A percentile compares a stretch with the other conserved stretches of the same genome.
These are phyloP conservation scores for Sinodicranocentrus sp. DNA, from an alignment of 2,888 invertebrate genomes.

Conservation along the genomic window DNA sequence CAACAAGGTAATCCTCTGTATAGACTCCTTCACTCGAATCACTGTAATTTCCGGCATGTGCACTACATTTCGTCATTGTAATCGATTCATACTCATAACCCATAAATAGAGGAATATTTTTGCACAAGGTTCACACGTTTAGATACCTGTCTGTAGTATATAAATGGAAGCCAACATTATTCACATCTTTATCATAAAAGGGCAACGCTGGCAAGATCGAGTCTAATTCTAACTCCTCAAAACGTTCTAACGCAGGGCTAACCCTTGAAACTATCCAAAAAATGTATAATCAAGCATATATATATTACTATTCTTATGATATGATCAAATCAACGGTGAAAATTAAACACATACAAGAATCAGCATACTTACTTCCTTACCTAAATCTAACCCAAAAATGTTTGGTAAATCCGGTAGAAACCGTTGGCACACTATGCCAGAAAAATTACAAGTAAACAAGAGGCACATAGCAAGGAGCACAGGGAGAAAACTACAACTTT, in stretches of 20 bases:
- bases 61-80: background rate
- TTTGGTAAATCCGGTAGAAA: constrained; percentile 49
- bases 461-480: constrained; percentile 7
- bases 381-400: constrained; percentile 48
- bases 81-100: no score
- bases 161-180: constrained; percentile 70
- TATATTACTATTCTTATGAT: no score
- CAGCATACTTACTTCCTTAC: constrained; percentile 27
- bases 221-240: constrained; percentile 73
- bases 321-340: background rate
- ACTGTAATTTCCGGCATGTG: constrained; percentile 5
- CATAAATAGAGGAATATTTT: no score
- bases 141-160: constrained; percentile 68
- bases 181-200: constrained; percentile 73
- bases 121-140: no score
- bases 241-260: constrained; percentile 63
- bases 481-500: no score
- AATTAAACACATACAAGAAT: background rate
- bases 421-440: constrained; percentile 36
- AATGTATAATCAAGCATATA: no score
- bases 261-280: constrained; percentile 58
- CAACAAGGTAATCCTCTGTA: constrained; percentile 65
- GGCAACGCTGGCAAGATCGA: constrained; percentile 71
- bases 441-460: constrained; percentile 39
- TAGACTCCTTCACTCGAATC: constrained; percentile 51